Conservation (phyloP, 2,797 vertebrate species). For the Malacoraja senta region DNA sequence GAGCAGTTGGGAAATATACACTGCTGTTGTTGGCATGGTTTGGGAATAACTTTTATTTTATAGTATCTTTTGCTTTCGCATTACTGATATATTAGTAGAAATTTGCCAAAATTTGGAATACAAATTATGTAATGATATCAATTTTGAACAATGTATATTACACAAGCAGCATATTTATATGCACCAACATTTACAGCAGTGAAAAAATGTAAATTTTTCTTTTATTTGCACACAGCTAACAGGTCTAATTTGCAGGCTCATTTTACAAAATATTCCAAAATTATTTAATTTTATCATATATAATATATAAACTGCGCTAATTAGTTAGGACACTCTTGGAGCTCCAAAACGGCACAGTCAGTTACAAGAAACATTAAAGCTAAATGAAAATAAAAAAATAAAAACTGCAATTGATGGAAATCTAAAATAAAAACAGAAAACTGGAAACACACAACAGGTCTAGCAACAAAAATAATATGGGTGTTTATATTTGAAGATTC, state of each 20-base stretch:
- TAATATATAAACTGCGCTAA: not conserved
- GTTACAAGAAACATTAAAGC: not conserved
- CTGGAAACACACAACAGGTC: no score
- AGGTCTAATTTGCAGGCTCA: constrained; percentile 1
- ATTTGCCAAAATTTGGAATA: not conserved
- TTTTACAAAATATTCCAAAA: not conserved
- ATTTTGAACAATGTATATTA: not conserved
- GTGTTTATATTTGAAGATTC: no score
- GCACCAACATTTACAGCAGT: not conserved
- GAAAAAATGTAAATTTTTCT: not conserved
- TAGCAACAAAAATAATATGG: no score
- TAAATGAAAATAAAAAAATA: not conserved
- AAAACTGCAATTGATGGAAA: no score
- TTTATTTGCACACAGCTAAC: not conserved
- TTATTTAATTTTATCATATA: not conserved
- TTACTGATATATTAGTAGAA: not conserved
- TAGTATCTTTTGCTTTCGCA: not conserved
- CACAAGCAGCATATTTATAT: not conserved
- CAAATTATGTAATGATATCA: not conserved
- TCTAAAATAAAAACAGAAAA: no score
- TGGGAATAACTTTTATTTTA: not conserved
- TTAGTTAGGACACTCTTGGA: not conserved
- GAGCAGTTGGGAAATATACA: not conserved
- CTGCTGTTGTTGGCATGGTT: not conserved
- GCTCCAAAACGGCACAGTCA: not conserved